These are phyloP conservation scores for Lasioglossum figueresi DNA, from an alignment of 2,888 invertebrate species.

Conservation along the genomic window DNA sequence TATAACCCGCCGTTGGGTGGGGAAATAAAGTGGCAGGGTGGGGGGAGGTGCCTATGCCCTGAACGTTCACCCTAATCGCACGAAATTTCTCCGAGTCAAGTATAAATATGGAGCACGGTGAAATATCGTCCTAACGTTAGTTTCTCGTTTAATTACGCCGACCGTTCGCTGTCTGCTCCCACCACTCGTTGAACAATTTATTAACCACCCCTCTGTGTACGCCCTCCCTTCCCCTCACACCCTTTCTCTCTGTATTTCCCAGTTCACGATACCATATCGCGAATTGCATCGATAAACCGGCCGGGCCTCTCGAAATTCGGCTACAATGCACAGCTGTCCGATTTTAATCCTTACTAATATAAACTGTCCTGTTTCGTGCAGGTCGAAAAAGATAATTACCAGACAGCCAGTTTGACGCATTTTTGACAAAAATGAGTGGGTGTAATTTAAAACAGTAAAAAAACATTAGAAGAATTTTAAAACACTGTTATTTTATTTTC, in stretches of 20 bases:
- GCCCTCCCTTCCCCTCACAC: background rate
- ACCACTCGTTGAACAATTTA: background rate
- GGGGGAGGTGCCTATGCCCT: background rate
- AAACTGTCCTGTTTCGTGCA: too few species aligned
- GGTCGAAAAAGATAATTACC: too few species aligned
- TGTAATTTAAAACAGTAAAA: too few species aligned
- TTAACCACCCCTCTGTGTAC: background rate
- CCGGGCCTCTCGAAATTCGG: background rate
- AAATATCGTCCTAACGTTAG: background rate
- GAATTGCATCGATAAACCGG: background rate
- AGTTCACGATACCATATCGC: background rate
- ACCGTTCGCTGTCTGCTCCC: conserved; percentile 14
- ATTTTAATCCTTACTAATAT: background rate
- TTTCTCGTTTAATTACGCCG: conserved; percentile 35
- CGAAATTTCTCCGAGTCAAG: background rate
- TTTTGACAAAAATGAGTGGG: too few species aligned
- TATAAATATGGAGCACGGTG: conserved; percentile 19
- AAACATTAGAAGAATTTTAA: too few species aligned
- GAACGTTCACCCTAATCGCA: conserved; percentile 19
- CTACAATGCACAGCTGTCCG: background rate
- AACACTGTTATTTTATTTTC: too few species aligned
- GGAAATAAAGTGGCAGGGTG: background rate
- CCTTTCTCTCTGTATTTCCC: background rate
- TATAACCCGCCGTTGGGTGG: background rate
- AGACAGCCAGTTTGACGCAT: too few species aligned